These are phyloP conservation scores for Micronycteris hirsuta DNA, from an alignment of 2,113 vertebrate species.

Conservation along the genomic window DNA sequence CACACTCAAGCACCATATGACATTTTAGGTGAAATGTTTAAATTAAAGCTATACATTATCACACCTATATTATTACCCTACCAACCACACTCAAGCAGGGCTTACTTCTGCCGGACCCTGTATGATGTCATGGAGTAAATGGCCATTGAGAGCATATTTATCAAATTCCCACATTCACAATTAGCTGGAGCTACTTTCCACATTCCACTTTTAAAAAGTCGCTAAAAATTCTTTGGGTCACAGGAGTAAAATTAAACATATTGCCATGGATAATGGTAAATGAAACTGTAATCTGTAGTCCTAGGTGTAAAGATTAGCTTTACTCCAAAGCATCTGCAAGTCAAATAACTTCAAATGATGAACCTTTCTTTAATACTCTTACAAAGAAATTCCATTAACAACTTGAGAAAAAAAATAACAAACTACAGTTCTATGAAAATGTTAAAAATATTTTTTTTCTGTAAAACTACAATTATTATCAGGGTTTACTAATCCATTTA, in stretches of 20 bases:
- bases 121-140: neutral
- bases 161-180: conserved; percentile 41
- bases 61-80: too few relatives aligned
- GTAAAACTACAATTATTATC: conserved; percentile 61
- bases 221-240: conserved; percentile 61
- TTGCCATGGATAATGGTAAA: conserved; percentile 34
- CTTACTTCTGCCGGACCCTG: too few relatives aligned
- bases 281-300: neutral
- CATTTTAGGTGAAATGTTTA: too few relatives aligned
- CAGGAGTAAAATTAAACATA: conserved; percentile 42
- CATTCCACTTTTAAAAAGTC: conserved; percentile 49
- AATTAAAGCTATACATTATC: too few relatives aligned
- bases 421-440: conserved; percentile 2
- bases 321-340: conserved; percentile 45
- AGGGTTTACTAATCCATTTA: conserved; percentile 59
- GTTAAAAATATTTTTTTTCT: conserved; percentile 42
- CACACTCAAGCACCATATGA: too few relatives aligned
- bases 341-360: conserved; percentile 51
- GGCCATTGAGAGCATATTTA: conserved; percentile 18
- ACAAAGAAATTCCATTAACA: conserved; percentile 60
- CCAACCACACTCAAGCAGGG: too few relatives aligned
- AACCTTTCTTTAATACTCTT: conserved; percentile 59
- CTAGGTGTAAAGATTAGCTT: conserved; percentile 45
- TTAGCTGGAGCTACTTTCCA: conserved; percentile 44
- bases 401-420: neutral